phyloP scores from a whole-genome alignment of 2,888 invertebrate species.

The Eupithecia exiguata region DNA sequence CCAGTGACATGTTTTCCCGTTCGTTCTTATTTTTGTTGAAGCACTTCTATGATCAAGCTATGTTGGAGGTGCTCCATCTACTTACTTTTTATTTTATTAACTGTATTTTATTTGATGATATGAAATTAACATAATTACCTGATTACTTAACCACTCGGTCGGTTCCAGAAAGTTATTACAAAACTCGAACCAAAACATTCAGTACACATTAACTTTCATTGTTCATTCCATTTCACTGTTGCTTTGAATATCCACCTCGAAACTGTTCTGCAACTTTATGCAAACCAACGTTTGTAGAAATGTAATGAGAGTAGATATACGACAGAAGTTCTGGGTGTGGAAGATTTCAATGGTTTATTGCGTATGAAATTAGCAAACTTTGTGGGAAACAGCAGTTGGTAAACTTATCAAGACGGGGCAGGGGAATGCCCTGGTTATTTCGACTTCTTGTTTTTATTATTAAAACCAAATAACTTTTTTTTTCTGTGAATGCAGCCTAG shows the following conservation, averaged over 20 bases:
- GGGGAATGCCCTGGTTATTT: not conserved
- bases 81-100: too few species aligned
- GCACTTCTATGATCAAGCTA: too few species aligned
- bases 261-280: conserved; percentile 5
- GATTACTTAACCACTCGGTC: too few species aligned
- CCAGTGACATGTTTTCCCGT: too few species aligned
- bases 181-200: not conserved
- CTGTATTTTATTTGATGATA: too few species aligned
- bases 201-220: not conserved
- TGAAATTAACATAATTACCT: too few species aligned
- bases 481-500: too few species aligned
- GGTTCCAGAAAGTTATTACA: not conserved
- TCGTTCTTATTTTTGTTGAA: too few species aligned
- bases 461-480: too few species aligned
- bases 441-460: not conserved
- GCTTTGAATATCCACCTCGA: conserved; percentile 5
- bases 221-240: not conserved
- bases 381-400: conserved; percentile 2
- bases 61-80: too few species aligned
- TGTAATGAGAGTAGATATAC: conserved; percentile 1
- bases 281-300: conserved; percentile 11
- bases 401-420: not conserved
- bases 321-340: not conserved
- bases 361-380: conserved; percentile 3
- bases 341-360: conserved; percentile 14